Evolutionary conservation across 2,888 invertebrate species (phyloP), one percentile per base, ranked within the genome.

Genomic region (Eupithecia pulchellata): DNA sequence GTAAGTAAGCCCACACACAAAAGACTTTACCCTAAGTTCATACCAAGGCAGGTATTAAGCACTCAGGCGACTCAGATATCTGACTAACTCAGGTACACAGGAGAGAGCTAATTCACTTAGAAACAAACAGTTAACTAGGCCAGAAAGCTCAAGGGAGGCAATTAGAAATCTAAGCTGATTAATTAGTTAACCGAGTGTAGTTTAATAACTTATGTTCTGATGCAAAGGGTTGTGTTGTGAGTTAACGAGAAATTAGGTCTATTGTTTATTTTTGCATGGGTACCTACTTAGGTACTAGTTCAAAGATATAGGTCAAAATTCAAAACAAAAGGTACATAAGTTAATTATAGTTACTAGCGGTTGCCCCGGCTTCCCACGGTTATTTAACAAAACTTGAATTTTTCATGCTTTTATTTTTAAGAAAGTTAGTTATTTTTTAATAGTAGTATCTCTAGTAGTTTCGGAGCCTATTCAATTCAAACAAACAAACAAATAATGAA

Each of bases 101-200:
- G 52, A 52, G 52, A 52, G 25, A 25, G 25, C 0, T 52, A 81
- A 83, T 79, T 79, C 75, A 76, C 76, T 79, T 77, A 78, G 68
- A 64, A 68, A 25, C 52, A 25, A 52, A 52, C 52, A 25, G 52
- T 75, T 76, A 75, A 75, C 74, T 78, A 75, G 72, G 47, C 47
- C 64, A 71, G 63, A 66, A 71, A n/a, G 52, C 70, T 52, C 73
- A 17, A 66, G 68, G 74, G 77, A 73, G 66, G 60, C 68, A 72
- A 77, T 77, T 78, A 76, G 71, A 71, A 71, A 73, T 58, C 68
- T 64, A 67, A 73, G 57, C 55, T 71, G 55, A 71, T 74, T 71
- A 73, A 25, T 52, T 65, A 52, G 52, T 52, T 13, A 25, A 65
- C 66, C 69, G 36, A 36, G 52, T 20, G 8, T 47, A 62, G 47